These are phyloP conservation scores for Octonoba sinensis DNA, from an alignment of 2,888 invertebrate genomes.

Conservation along the genomic window DNA sequence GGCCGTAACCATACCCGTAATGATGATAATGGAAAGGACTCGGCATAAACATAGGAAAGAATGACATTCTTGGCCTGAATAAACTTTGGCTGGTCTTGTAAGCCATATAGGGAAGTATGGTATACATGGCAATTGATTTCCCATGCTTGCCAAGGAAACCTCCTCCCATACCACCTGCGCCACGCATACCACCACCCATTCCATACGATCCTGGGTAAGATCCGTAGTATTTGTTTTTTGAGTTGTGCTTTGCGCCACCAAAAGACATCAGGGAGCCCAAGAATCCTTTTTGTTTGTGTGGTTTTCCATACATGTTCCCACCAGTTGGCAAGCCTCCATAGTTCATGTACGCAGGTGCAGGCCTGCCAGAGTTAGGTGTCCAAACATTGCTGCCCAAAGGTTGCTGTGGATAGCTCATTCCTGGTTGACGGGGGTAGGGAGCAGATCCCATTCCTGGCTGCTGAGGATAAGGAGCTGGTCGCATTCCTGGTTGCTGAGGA, in stretches of 20 bases:
- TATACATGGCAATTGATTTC: constrained; percentile 35
- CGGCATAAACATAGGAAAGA: constrained; percentile 15
- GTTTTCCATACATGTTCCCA: constrained; percentile 29
- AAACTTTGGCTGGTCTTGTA: background rate
- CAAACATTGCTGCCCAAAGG: constrained; percentile 36
- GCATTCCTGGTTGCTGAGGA: constrained; percentile 8
- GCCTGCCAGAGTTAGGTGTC: constrained; percentile 34
- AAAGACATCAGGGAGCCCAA: constrained; percentile 34
- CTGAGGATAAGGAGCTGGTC: constrained; percentile 16
- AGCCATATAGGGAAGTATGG: constrained; percentile 49
- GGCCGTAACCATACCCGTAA: background rate
- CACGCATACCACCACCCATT: background rate
- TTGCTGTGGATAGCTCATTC: constrained; percentile 9
- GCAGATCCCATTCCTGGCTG: constrained; percentile 18
- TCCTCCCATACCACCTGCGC: constrained; percentile 13
- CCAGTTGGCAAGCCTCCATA: constrained; percentile 50
- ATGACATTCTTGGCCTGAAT: constrained; percentile 28
- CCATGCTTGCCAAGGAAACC: constrained; percentile 26
- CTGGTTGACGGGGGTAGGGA: constrained; percentile 15
- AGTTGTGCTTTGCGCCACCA: constrained; percentile 5
- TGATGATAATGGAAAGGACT: constrained; percentile 22
- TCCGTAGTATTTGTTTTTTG: constrained; percentile 44
- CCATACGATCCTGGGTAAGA: constrained; percentile 52
- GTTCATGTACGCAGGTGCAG: constrained; percentile 54
- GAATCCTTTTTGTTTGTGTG: constrained; percentile 45